These are phyloP conservation scores for Scalopus aquaticus DNA, from an alignment of 2,113 vertebrate genomes.

Conservation along the genomic window DNA sequence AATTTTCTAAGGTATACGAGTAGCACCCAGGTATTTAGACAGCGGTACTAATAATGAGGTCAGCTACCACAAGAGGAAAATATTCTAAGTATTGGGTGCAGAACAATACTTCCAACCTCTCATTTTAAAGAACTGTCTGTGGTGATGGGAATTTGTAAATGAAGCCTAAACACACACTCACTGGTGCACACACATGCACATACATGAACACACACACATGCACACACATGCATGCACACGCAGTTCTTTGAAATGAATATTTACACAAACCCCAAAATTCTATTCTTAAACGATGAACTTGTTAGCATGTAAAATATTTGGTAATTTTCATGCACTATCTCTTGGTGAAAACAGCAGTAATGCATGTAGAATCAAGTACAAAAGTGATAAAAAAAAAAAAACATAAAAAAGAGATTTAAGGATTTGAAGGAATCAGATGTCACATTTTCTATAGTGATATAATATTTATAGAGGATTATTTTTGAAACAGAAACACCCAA, in stretches of 20 bases:
- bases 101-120: background rate
- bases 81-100: background rate
- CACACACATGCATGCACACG: background rate
- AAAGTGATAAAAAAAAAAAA: background rate
- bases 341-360: slow-evolving; percentile 10
- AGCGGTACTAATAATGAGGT: background rate
- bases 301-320: background rate
- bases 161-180: background rate
- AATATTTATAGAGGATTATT: background rate
- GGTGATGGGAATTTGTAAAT: background rate
- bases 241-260: background rate
- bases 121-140: no score
- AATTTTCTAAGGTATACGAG: background rate
- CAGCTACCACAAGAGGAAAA: background rate
- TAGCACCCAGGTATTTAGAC: background rate
- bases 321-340: background rate
- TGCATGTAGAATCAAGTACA: background rate
- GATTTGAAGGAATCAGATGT: background rate
- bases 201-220: background rate
- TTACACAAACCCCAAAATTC: background rate
- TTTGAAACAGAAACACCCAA: background rate
- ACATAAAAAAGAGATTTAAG: background rate
- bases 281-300: background rate
- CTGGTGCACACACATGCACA: background rate
- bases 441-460: background rate